These are phyloP conservation scores for Brenthis daphne DNA, from an alignment of 2,888 invertebrate species.

Conservation along the genomic window DNA sequence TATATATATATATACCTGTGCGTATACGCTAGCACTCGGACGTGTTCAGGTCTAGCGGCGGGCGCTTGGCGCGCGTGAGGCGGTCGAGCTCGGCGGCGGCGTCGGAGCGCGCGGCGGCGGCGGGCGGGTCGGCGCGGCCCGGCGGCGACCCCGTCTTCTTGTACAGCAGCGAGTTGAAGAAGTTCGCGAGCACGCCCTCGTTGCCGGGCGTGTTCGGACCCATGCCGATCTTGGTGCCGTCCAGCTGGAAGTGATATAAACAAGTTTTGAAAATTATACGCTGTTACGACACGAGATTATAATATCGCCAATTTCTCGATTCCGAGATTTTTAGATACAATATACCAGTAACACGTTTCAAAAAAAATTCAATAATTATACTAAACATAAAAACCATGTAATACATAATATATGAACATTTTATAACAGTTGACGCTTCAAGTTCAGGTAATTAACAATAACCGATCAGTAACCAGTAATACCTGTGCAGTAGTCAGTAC, in stretches of 20 bases:
- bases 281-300: no score
- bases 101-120: constrained; percentile 90
- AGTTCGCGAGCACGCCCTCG: constrained; percentile 92
- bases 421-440: no score
- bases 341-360: no score
- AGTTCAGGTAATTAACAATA: no score
- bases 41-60: constrained; percentile 86
- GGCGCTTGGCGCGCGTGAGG: constrained; percentile 88
- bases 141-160: constrained; percentile 93
- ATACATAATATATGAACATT: no score
- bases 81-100: constrained; percentile 96
- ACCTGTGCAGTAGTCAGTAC: no score
- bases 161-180: constrained; percentile 98
- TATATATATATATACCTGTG: neutral
- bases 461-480: no score
- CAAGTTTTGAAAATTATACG: no score
- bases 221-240: constrained; percentile 87
- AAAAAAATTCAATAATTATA: no score
- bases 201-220: constrained; percentile 89
- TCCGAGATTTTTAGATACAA: no score
- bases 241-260: constrained; percentile 77
- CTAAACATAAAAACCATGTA: no score
- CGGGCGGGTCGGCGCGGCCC: constrained; percentile 76
- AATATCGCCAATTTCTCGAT: no score
- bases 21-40: constrained; percentile 63